A percentile compares a stretch with the other conserved stretches of the same genome.
Evolutionary conservation across 1,140 invertebrate species (phyloP).

Genomic region (Latrodectus geometricus): DNA sequence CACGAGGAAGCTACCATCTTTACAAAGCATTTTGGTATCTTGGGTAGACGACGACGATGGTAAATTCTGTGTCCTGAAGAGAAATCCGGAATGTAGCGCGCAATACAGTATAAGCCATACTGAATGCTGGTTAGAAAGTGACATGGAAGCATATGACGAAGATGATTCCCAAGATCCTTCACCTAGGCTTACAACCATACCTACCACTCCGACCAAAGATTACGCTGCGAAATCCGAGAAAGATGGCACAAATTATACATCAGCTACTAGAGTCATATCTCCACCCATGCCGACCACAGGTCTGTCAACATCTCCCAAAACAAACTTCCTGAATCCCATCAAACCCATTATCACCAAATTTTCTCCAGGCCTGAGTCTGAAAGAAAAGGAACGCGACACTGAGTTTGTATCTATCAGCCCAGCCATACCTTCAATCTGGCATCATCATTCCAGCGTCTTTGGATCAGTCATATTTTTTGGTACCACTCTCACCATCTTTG

Average conservation of each 20-base stretch:
- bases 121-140: conserved; percentile 39
- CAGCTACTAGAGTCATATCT: background rate
- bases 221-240: conserved; percentile 1
- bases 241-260: background rate
- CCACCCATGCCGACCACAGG: conserved; percentile 8
- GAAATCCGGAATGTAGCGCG: conserved; percentile 29
- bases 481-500: conserved; percentile 57
- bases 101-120: conserved; percentile 29
- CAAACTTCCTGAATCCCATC: background rate
- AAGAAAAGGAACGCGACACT: background rate
- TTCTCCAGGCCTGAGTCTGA: background rate
- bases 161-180: background rate
- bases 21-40: conserved; percentile 5
- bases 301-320: background rate
- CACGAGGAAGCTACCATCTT: background rate
- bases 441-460: conserved; percentile 53
- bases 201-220: background rate
- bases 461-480: conserved; percentile 61
- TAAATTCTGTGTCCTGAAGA: conserved; percentile 16
- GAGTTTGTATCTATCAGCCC: background rate
- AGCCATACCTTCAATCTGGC: conserved; percentile 7
- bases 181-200: background rate
- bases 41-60: conserved; percentile 37
- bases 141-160: conserved; percentile 14
- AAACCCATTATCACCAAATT: conserved; percentile 16